phyloP scores from a whole-genome alignment of 2,888 invertebrate species.

The Hylaea fasciaria region DNA sequence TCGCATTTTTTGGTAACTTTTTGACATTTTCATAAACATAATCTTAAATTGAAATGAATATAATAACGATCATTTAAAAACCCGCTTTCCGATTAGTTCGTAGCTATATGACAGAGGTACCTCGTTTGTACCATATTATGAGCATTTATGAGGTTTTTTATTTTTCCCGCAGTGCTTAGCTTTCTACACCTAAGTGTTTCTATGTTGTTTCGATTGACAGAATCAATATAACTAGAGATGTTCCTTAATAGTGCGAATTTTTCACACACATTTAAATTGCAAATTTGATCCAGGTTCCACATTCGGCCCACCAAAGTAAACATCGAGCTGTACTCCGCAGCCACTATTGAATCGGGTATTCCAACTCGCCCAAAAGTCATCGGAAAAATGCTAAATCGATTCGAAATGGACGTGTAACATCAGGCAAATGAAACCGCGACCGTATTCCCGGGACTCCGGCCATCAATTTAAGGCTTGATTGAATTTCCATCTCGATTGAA shows the following conservation, averaged over 20 bases:
- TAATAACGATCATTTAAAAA: too few relatives aligned
- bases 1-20: background rate
- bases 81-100: too few relatives aligned
- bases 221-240: too few relatives aligned
- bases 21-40: too few relatives aligned
- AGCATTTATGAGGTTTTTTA: too few relatives aligned
- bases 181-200: too few relatives aligned
- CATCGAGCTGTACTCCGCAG: background rate
- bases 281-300: constrained; percentile 10
- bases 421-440: constrained; percentile 32
- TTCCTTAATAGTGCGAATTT: too few relatives aligned
- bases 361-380: constrained; percentile 20
- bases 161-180: too few relatives aligned
- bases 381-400: constrained; percentile 30
- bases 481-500: constrained; percentile 29
- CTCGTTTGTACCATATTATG: too few relatives aligned
- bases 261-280: constrained; percentile 21
- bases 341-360: constrained; percentile 12
- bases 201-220: too few relatives aligned
- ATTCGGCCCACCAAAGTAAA: constrained; percentile 11
- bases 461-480: constrained; percentile 34
- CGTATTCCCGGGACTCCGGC: constrained; percentile 25
- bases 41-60: too few relatives aligned
- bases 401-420: constrained; percentile 26
- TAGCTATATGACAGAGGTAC: too few relatives aligned